Percentiles rank a stretch among this genome's conserved stretches.
These are phyloP conservation scores for Diloba caeruleocephala DNA, from an alignment of 2,888 invertebrate genomes.

Conservation along the genomic window DNA sequence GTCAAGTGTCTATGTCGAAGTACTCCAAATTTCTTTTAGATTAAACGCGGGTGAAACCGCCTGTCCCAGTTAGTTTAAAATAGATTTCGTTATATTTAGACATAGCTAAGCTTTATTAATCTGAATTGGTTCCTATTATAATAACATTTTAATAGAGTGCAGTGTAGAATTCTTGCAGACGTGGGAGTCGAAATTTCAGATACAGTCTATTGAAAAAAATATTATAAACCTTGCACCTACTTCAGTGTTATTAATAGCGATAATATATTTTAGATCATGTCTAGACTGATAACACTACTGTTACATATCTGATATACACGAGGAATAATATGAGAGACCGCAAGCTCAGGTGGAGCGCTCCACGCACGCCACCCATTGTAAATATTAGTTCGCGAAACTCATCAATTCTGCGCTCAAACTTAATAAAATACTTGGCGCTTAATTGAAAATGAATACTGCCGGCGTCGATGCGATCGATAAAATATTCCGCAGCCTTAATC, in stretches of 20 bases:
- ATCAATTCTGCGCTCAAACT: slow-evolving; percentile 88
- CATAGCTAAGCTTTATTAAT: no score
- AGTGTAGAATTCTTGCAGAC: no score
- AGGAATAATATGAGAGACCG: slow-evolving; percentile 60
- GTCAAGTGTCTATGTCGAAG: no score
- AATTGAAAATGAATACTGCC: slow-evolving; percentile 89
- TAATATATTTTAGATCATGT: slow-evolving; percentile 35
- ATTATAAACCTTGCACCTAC: no score
- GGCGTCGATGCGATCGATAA: slow-evolving; percentile 84
- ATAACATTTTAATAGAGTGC: no score
- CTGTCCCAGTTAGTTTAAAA: no score
- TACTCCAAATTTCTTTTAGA: no score
- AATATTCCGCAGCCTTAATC: slow-evolving; percentile 89
- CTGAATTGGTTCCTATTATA: no score
- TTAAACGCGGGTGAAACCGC: no score
- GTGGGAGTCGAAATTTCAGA: no score
- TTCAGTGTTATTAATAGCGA: neutral
- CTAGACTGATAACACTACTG: slow-evolving; percentile 45
- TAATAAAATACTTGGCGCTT: slow-evolving; percentile 89
- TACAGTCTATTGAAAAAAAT: no score
- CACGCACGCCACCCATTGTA: slow-evolving; percentile 84
- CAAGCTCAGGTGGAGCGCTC: slow-evolving; percentile 67
- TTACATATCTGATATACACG: slow-evolving; percentile 36
- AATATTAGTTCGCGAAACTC: slow-evolving; percentile 89
- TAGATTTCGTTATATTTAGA: no score